These are phyloP conservation scores for Geophilus truncorum DNA, from an alignment of 2,888 invertebrate species.

Conservation along the genomic window DNA sequence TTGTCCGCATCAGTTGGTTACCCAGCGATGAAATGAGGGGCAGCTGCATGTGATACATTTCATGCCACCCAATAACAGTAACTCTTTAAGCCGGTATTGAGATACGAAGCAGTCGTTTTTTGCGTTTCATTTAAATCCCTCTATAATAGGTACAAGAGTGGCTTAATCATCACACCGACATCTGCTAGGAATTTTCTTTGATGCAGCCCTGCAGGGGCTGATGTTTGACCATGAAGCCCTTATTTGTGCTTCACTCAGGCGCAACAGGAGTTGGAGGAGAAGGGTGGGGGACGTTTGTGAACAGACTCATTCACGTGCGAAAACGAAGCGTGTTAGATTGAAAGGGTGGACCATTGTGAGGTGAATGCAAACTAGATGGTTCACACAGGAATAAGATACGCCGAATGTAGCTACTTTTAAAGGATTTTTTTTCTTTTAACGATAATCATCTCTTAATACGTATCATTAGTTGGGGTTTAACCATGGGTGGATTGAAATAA, in stretches of 20 bases:
- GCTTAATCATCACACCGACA: constrained; percentile 7
- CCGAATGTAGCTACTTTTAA: not conserved
- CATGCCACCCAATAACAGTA: constrained; percentile 15
- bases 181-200: constrained; percentile 11
- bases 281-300: not conserved
- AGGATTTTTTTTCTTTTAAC: not conserved
- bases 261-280: not conserved
- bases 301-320: constrained; percentile 6
- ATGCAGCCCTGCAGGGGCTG: not conserved
- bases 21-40: not conserved
- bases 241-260: constrained; percentile 6
- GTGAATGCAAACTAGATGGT: constrained; percentile 15
- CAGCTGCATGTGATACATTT: constrained; percentile 12
- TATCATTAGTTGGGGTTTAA: no score
- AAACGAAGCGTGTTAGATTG: constrained; percentile 20
- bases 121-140: not conserved
- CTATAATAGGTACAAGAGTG: constrained; percentile 3
- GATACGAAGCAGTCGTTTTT: not conserved
- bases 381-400: constrained; percentile 11
- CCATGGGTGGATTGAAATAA: no score
- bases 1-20: not conserved
- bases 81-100: constrained; percentile 4
- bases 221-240: constrained; percentile 7
- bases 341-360: not conserved
- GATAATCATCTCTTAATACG: no score